Conservation (phyloP, 23 tunicate species). For the Ascidia mentula region DNA sequence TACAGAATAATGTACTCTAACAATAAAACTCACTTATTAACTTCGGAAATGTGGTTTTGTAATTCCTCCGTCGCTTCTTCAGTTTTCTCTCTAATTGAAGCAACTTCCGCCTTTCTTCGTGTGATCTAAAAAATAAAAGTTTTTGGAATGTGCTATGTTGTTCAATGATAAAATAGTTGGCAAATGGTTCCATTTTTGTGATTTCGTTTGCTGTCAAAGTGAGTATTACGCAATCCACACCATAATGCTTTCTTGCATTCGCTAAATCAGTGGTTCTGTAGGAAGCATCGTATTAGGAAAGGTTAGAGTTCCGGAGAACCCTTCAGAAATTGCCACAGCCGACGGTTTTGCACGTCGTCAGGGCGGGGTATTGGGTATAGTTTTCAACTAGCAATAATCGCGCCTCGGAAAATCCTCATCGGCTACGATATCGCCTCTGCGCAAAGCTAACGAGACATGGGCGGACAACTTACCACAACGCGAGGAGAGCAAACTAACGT, state of each 20-base stretch:
- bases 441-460: constrained; percentile 31
- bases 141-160: neutral
- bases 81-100: constrained; percentile 48
- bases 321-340: constrained; percentile 48
- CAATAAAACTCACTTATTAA: constrained; percentile 48
- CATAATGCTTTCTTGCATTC: neutral
- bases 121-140: constrained; percentile 31
- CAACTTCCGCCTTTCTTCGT: constrained; percentile 50
- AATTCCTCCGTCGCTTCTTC: constrained; percentile 70
- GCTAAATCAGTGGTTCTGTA: no score
- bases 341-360: constrained; percentile 37
- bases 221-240: no score
- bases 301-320: constrained; percentile 26
- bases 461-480: neutral
- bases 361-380: constrained; percentile 67
- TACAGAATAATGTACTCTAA: neutral
- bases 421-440: constrained; percentile 49
- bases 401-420: constrained; percentile 53
- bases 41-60: constrained; percentile 83
- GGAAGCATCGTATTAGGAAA: no score
- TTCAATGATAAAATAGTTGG: neutral
- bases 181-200: no score
- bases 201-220: no score
- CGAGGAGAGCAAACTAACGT: neutral
- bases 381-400: constrained; percentile 58